Evolutionary conservation across 2,888 invertebrate species (phyloP).

Genomic region (Melieria picta): DNA sequence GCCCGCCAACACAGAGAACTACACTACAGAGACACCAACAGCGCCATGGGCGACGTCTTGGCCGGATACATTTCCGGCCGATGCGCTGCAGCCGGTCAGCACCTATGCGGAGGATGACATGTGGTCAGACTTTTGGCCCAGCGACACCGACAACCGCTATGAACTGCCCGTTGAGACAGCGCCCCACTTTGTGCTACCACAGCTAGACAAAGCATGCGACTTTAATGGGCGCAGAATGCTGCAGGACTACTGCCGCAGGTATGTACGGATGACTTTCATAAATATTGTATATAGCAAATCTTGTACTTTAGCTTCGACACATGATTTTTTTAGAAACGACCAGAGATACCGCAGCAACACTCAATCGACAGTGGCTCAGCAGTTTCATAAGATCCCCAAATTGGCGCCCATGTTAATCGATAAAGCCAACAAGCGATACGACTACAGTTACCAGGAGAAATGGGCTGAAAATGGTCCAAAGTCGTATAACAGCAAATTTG

Average conservation of each 20-base stretch:
- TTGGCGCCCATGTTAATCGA: background rate
- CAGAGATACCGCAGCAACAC: background rate
- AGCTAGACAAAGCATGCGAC: background rate
- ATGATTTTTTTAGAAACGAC: background rate
- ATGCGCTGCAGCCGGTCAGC: no score
- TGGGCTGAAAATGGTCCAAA: constrained; percentile 4
- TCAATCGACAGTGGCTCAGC: background rate
- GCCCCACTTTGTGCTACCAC: background rate
- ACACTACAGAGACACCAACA: background rate
- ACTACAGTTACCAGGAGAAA: background rate
- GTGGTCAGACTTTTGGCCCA: background rate
- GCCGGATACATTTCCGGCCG: no score
- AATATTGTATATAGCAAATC: no score
- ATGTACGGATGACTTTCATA: background rate
- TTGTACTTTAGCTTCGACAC: background rate
- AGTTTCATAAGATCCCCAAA: background rate
- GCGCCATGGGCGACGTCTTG: background rate
- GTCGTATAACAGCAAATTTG: no score
- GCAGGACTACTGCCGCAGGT: background rate
- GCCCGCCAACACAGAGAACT: background rate
- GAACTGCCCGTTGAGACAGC: background rate
- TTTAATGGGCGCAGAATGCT: background rate
- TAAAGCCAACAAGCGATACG: background rate
- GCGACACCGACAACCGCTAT: background rate
- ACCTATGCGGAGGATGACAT: background rate